Conservation (phyloP, 1,140 invertebrate genomes). For the Holcopasites calliopsidis region DNA sequence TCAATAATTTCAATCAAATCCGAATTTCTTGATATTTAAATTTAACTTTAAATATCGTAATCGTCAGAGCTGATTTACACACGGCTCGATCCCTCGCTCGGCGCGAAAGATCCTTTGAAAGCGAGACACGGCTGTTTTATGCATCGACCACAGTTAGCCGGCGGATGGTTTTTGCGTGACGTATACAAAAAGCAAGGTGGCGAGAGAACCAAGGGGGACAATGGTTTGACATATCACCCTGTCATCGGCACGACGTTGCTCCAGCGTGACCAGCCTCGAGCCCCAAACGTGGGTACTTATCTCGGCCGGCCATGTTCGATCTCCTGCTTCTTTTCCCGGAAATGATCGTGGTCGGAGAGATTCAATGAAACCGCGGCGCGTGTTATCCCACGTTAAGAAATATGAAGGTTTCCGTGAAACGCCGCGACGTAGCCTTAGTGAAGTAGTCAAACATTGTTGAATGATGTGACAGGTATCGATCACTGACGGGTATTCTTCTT, state of each 20-base stretch:
- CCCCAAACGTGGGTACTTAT: constrained; percentile 50
- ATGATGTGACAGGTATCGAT: constrained; percentile 49
- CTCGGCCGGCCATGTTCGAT: constrained; percentile 46
- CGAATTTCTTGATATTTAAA: too few relatives aligned
- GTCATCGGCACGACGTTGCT: constrained; percentile 65
- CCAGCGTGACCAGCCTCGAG: constrained; percentile 47
- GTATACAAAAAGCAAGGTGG: constrained; percentile 54
- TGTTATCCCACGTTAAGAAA: constrained; percentile 55
- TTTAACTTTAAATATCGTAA: too few relatives aligned
- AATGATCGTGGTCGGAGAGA: constrained; percentile 46
- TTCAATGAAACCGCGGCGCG: constrained; percentile 50
- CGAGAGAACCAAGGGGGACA: constrained; percentile 59
- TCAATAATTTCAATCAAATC: too few relatives aligned
- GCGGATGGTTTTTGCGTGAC: constrained; percentile 47
- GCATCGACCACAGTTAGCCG: constrained; percentile 23
- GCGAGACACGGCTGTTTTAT: constrained; percentile 36
- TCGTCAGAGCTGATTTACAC: background rate
- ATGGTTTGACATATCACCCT: constrained; percentile 73
- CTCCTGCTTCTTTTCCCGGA: constrained; percentile 49
- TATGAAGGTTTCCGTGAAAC: constrained; percentile 48
- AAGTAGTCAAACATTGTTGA: constrained; percentile 30
- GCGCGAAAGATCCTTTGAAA: constrained; percentile 23
- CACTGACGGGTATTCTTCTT: constrained; percentile 6
- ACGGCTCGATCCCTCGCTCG: background rate
- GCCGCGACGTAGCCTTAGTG: background rate